Base-by-base conservation (phyloP, 2,888 invertebrate genomes). In the Oxystoma pomonae region DNA sequence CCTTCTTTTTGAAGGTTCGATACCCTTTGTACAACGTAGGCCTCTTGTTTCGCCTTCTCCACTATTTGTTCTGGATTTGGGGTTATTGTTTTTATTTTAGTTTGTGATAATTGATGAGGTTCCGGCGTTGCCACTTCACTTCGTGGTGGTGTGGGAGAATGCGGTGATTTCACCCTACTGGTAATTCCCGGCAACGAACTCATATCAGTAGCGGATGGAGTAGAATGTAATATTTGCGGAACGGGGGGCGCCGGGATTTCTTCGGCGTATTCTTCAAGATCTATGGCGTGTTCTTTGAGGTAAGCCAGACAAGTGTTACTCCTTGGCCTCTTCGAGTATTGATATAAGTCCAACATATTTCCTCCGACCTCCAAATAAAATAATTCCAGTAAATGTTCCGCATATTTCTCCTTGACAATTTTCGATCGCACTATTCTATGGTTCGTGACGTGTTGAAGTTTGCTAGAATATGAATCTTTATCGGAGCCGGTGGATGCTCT, bases 1-100 rank as follows among this genome's bases (percentile, higher is more conserved):
- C 98, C 98, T 77, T 96, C 93, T 76, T 94, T 90, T 77, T 97
- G 91, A 73, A 98, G 83, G 81, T 96, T 96, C 20, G 90, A 86
- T 76, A 98, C 92, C 78, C 96, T 86, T 76, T 93, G 91, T 85
- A 98, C 90, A 67, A 98, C 96, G 80, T 92, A 90, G 35, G 97
- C 98, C 83, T 98, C 96, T 83, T 92, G 92, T 80, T 92, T 92
- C 16, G 92, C 92, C 77, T 91, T 89, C 76, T 92, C 91, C 19
- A 91, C 91, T 73, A 92, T 91, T 78, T 91, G 88, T 78, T 91
- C 90, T 74, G 89, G 89, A 74, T 83, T 85, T 69, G 77, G 76
- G 52, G 65, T 71, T 35, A 59, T 49, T 19, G 62, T 35, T 58
- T 12, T 53, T 5, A 53, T 53, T 53, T 53, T 53, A 3, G 16